These are phyloP conservation scores for Liodrosophila aerea DNA, from an alignment of 2,888 invertebrate species.

Conservation along the genomic window DNA sequence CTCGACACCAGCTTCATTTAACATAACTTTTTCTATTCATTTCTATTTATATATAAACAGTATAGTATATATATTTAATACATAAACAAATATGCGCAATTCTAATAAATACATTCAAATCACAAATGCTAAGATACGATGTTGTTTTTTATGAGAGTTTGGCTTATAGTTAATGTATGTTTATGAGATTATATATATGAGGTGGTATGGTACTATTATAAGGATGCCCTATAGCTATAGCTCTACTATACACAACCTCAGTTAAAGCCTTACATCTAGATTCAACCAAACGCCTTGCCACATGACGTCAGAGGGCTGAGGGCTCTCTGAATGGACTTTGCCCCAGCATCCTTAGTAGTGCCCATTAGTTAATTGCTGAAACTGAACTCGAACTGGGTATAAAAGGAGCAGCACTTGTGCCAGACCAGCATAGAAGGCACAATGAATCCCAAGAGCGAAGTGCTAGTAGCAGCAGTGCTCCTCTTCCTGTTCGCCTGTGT, in stretches of 20 bases:
- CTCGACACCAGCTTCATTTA: conserved; percentile 41
- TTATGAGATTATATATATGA: too few relatives aligned
- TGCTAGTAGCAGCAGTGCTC: conserved; percentile 66
- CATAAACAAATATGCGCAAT: conserved; percentile 59
- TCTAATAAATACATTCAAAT: conserved; percentile 68
- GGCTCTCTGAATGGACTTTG: not conserved
- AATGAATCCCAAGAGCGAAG: conserved; percentile 73
- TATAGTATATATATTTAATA: conserved; percentile 42
- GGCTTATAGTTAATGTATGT: too few relatives aligned
- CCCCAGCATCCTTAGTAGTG: conserved; percentile 45
- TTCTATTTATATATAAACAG: not conserved
- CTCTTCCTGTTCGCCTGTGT: conserved; percentile 68
- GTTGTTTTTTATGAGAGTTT: conserved; percentile 8
- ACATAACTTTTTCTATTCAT: conserved; percentile 31
- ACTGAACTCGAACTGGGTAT: conserved; percentile 28
- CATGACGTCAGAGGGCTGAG: conserved; percentile 22
- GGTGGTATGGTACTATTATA: too few relatives aligned
- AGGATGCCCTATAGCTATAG: too few relatives aligned
- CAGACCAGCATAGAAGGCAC: conserved; percentile 32
- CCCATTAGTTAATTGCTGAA: conserved; percentile 43
- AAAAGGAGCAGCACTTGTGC: conserved; percentile 27
- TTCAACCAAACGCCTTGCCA: too few relatives aligned
- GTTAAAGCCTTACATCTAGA: not conserved
- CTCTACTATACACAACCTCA: too few relatives aligned
- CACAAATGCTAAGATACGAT: conserved; percentile 66